These are phyloP conservation scores for Protobothrops flavoviridis DNA, from an alignment of 2,113 vertebrate species.

Conservation along the genomic window DNA sequence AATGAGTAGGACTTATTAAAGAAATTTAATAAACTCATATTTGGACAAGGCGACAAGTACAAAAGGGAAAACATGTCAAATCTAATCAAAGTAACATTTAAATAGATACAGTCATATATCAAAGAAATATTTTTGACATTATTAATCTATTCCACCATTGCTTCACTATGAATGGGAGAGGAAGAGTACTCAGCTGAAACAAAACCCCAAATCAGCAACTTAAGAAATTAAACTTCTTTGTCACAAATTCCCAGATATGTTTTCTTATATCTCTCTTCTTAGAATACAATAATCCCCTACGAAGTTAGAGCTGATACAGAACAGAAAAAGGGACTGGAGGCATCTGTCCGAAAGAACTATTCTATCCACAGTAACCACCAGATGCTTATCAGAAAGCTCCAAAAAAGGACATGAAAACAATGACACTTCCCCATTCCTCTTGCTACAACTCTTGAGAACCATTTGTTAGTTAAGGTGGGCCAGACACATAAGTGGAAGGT, in stretches of 20 bases:
- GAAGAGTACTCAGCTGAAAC: background rate
- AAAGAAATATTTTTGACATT: background rate
- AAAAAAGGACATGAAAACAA: background rate
- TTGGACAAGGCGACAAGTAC: background rate
- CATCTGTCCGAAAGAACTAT: background rate
- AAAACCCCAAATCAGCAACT: background rate
- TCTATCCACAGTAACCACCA: background rate
- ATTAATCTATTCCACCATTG: background rate
- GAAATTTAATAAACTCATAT: background rate
- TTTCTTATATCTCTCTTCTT: background rate
- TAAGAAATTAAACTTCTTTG: background rate
- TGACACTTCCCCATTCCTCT: background rate
- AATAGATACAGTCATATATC: background rate
- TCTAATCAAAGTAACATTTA: background rate
- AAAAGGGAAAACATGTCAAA: too few species aligned
- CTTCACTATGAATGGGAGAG: background rate
- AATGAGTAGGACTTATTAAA: background rate
- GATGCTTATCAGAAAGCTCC: background rate
- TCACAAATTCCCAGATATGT: background rate
- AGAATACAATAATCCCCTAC: background rate
- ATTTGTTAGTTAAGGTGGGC: background rate
- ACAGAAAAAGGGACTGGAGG: background rate
- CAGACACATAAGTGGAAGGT: background rate
- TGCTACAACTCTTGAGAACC: background rate
- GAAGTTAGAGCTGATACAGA: background rate